Conservation (phyloP, 2,888 invertebrate genomes). For the Glaucopsyche alexis region DNA sequence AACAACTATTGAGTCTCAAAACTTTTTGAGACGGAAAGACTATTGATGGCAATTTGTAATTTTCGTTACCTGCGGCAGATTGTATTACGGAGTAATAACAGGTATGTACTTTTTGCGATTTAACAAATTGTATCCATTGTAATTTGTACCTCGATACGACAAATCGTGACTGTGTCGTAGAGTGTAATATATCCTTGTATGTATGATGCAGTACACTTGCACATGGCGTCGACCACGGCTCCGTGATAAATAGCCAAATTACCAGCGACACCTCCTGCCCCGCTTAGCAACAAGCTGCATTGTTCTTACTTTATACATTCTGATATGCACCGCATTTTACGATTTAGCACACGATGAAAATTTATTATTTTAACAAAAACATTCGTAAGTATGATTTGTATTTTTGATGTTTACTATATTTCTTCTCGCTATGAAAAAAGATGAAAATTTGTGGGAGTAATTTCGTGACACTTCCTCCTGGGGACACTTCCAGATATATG, state of each 20-base stretch:
- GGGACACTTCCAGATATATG: too few species aligned
- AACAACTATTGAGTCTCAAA: too few species aligned
- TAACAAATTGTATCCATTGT: neutral
- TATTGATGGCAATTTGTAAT: too few species aligned
- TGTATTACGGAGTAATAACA: too few species aligned
- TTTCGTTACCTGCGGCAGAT: too few species aligned
- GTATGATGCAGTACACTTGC: conserved; percentile 65
- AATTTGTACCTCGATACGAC: neutral
- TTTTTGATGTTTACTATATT: too few species aligned
- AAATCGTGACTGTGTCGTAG: conserved; percentile 42
- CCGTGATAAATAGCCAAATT: conserved; percentile 68
- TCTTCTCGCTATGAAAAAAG: too few species aligned
- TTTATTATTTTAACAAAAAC: neutral
- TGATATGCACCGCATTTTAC: neutral
- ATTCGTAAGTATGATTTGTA: too few species aligned
- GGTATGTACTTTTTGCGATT: neutral
- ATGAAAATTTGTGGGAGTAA: too few species aligned
- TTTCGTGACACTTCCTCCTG: too few species aligned
- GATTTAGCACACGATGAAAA: neutral
- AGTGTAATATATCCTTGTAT: conserved; percentile 45
- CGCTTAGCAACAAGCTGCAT: conserved; percentile 40
- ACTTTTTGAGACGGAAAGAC: too few species aligned
- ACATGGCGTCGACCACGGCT: conserved; percentile 56
- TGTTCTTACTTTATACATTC: conserved; percentile 26
- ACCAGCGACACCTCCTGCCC: conserved; percentile 55